Evolutionary conservation across 2,888 invertebrate genomes (phyloP), one percentile per base, ranked within the genome.

Genomic region (Drosophila kokeensis): DNA sequence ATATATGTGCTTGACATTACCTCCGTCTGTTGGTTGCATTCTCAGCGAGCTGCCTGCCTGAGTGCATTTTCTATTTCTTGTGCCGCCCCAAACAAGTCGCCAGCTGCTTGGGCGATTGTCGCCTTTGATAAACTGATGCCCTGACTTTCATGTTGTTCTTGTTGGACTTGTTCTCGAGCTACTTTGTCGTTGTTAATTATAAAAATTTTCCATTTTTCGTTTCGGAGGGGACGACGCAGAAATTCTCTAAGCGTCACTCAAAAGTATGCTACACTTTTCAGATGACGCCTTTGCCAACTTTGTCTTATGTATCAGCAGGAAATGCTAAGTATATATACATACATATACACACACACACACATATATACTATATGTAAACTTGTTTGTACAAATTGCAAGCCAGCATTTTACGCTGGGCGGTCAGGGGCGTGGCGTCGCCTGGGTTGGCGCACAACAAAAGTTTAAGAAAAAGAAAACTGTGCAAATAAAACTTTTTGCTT

Each of bases 401-500:
- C 73, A 82, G 89, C 90, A 88, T 79, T 88, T 87, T 80, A 62
- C 67, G 71, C 68, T 78, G 70, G 30, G 40, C 24, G 21, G 10
- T 32, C 2, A 30, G 60, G 53, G 42, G 53, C 49, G 55, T 8
- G 30, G 49, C 15, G 49, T 32, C 42, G 60, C 59, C 45, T n/a
- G 21, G 38, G 0, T 15, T 32, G 50, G 38, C 53, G 34, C 62
- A 80, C 78, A 87, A 90, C 91, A 87, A 87, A 90, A 87, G 80
- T 80, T 81, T 71, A 79, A 83, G 81, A 79, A 76, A 87, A 87
- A 87, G 83, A 87, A 83, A 87, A 84, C 85, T 84, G 83, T 91
- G 82, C 82, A 91, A 91, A 89, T 82, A 87, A 89, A 91, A 90
- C 82, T 91, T 91, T 87, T 85, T 89, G 80, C 86, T 87, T 90